Conservation (phyloP, 1,140 invertebrate genomes). For the Sesamia nonagrioides region DNA sequence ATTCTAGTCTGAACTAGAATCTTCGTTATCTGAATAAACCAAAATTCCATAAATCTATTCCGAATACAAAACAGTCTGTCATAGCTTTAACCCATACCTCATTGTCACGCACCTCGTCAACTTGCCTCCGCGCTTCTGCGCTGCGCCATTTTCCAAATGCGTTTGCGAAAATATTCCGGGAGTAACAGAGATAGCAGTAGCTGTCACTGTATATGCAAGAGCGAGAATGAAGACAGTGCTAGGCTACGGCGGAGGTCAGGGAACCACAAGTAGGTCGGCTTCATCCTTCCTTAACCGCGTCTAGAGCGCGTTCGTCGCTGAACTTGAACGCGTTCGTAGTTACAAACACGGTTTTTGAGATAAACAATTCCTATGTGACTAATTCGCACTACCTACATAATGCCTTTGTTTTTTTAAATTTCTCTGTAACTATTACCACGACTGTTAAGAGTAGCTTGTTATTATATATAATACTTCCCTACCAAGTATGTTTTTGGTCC, state of each 20-base stretch:
- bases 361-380: constrained; percentile 37
- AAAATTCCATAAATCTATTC: constrained; percentile 32
- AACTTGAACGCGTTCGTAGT: constrained; percentile 79
- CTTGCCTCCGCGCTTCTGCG: constrained; percentile 64
- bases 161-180: constrained; percentile 85
- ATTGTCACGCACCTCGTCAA: constrained; percentile 62
- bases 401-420: constrained; percentile 4
- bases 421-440: not conserved
- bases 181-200: constrained; percentile 67
- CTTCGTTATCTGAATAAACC: constrained; percentile 21
- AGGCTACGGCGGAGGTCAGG: constrained; percentile 83
- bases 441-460: not conserved
- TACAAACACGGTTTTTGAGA: constrained; percentile 80
- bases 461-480: no score
- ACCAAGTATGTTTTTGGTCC: not conserved
- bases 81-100: constrained; percentile 54
- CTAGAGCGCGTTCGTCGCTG: constrained; percentile 71
- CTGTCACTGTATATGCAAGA: constrained; percentile 51
- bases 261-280: constrained; percentile 86
- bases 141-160: constrained; percentile 79
- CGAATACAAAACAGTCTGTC: constrained; percentile 44
- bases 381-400: constrained; percentile 30
- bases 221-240: constrained; percentile 71
- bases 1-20: not conserved
- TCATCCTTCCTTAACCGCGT: constrained; percentile 80